Evolutionary conservation across 2,113 vertebrate genomes (phyloP), one percentile per base, ranked within the genome.

Genomic region (Oncorhynchus keta): DNA sequence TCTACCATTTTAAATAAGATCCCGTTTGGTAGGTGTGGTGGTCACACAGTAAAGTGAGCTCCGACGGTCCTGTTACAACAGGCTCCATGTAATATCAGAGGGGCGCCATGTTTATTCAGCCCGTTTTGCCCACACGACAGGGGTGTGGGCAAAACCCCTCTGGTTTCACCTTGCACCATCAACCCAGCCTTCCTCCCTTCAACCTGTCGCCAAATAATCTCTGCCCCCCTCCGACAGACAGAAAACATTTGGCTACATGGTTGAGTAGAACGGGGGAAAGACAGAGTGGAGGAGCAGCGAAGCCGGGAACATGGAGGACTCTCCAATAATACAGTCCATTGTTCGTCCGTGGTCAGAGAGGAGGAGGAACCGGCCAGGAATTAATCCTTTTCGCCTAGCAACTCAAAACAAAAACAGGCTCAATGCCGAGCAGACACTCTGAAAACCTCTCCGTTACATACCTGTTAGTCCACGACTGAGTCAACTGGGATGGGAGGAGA

Each of bases 31-130:
- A 45, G 39, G 39, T 45, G 39, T 45, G 39, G 8, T 45, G 8
- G 8, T 9, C 9, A 45, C 9, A 45, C 8, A 3, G 39, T 45
- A 12, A 45, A 12, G 9, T 45, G 8, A 45, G 39, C 11, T 45
- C 11, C 3, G 2, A 45, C 2, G 0, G 9, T 45, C 39, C 9
- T 45, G 39, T 45, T 45, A 3, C 39, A 3, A 9, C 39, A 45
- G 55, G 55, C 8, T 22, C 66, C 13, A 1, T 28, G 28, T 28
- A 28, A 28, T 28, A 28, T 28, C 28, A 28, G 28, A 28, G 28
- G 28, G 55, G 55, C 8, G 20, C 66, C 13, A 1, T 85, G 85
- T 87, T 91, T 73, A 85, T 90, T 86, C 84, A 88, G 85, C 73
- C 64, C 68, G 74, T 68, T 71, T 69, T 16, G 62, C 84, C 84